Percentiles rank a stretch among this genome's conserved stretches.
Evolutionary conservation across 2,888 invertebrate species (phyloP).

Genomic region (Agapetus fuscipes): DNA sequence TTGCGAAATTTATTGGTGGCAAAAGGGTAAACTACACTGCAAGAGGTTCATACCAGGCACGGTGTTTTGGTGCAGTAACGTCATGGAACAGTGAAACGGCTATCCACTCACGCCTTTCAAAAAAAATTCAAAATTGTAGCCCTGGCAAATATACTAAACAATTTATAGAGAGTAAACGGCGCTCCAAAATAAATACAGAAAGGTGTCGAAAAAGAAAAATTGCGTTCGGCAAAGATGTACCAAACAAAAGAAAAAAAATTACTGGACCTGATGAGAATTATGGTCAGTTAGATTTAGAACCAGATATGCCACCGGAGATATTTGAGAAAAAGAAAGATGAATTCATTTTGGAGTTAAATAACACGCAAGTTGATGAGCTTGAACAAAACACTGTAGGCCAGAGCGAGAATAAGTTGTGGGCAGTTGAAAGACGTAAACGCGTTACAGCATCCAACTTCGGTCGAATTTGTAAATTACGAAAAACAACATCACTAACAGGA

Average conservation of each 20-base stretch:
- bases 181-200: slow-evolving; percentile 5
- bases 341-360: background rate
- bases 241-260: slow-evolving; percentile 9
- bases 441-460: no score
- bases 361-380: background rate
- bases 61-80: slow-evolving; percentile 8
- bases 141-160: slow-evolving; percentile 11
- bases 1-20: slow-evolving; percentile 10
- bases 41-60: slow-evolving; percentile 6
- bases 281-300: slow-evolving; percentile 1
- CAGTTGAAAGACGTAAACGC: no score
- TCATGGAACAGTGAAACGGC: slow-evolving; percentile 3
- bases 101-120: no score
- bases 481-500: slow-evolving; percentile 13
- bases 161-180: slow-evolving; percentile 7
- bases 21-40: slow-evolving; percentile 14
- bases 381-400: no score
- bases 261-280: slow-evolving; percentile 4
- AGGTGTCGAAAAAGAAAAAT: slow-evolving; percentile 7
- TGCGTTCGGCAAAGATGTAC: background rate
- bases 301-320: background rate
- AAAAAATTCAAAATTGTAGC: slow-evolving; percentile 5
- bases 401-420: no score
- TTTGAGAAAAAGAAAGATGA: background rate
- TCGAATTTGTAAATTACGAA: slow-evolving; percentile 15